phyloP scores from a whole-genome alignment of 2,888 invertebrate species.

The Notodonta dromedarius region DNA sequence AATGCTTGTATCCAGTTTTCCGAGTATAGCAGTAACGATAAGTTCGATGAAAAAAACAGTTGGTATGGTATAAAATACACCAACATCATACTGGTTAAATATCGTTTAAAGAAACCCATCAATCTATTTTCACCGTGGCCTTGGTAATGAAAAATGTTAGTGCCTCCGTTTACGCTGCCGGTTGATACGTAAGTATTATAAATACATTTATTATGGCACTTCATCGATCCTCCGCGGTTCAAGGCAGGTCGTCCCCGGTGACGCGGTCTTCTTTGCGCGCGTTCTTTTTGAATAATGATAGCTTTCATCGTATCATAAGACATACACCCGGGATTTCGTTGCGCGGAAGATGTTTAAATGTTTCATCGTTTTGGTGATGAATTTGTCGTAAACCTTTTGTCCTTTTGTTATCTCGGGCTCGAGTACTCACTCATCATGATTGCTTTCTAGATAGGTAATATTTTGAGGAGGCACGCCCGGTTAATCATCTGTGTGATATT shows the following conservation, averaged over 20 bases:
- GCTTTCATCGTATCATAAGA: constrained; percentile 24
- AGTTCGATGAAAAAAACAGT: not conserved
- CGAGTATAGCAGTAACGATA: not conserved
- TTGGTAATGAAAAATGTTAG: constrained; percentile 63
- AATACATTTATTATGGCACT: constrained; percentile 42
- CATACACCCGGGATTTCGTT: constrained; percentile 19
- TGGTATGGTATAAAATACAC: constrained; percentile 20
- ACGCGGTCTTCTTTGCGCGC: constrained; percentile 24
- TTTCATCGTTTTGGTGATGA: constrained; percentile 13
- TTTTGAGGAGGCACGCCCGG: constrained; percentile 8
- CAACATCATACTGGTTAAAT: constrained; percentile 24
- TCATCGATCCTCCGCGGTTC: constrained; percentile 55
- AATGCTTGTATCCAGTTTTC: no score
- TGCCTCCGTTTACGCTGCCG: constrained; percentile 32
- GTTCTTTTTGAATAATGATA: constrained; percentile 23
- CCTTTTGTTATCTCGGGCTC: constrained; percentile 5
- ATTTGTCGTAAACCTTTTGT: constrained; percentile 20
- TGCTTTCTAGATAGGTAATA: constrained; percentile 16
- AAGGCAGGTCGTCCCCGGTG: constrained; percentile 51
- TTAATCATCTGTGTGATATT: constrained; percentile 14
- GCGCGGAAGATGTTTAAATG: constrained; percentile 11
- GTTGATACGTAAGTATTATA: constrained; percentile 48
- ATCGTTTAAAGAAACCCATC: constrained; percentile 31
- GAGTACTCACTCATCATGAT: constrained; percentile 19
- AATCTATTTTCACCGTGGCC: constrained; percentile 60